A percentile compares a stretch with the other conserved stretches of the same genome.
Evolutionary conservation across 2,113 vertebrate species (phyloP).

Genomic region (Oreotrochilus melanogaster): DNA sequence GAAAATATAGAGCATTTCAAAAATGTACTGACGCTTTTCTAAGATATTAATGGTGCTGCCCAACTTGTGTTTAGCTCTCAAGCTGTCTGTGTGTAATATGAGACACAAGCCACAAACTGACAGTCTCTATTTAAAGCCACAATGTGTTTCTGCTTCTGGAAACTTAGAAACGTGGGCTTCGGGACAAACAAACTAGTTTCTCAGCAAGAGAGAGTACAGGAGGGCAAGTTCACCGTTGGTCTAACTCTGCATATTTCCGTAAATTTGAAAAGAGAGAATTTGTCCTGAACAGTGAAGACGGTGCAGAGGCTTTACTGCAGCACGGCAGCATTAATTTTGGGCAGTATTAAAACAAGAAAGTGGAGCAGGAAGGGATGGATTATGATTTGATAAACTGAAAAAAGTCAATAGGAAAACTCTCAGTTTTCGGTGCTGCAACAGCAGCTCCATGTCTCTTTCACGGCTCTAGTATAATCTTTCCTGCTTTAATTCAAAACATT

Average conservation of each 20-base stretch:
- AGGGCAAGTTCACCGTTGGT: not conserved
- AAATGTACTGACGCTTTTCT: conserved; percentile 9
- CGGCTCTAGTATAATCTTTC: not conserved
- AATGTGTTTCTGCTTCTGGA: conserved; percentile 38
- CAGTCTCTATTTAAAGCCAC: conserved; percentile 74
- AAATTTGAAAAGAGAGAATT: not conserved
- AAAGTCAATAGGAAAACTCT: not conserved
- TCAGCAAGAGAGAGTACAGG: not conserved
- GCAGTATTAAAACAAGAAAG: not conserved
- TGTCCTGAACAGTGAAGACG: not conserved
- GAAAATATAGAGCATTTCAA: conserved; percentile 18
- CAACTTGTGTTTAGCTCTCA: not conserved
- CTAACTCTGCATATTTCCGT: not conserved
- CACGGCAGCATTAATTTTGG: not conserved
- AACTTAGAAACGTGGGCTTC: conserved; percentile 20
- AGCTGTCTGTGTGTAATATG: conserved; percentile 69
- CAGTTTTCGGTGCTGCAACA: not conserved
- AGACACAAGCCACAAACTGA: conserved; percentile 57
- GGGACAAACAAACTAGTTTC: not conserved
- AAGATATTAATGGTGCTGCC: conserved; percentile 30
- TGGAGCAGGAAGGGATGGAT: not conserved
- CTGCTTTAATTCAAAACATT: not conserved
- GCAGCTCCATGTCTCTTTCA: not conserved
- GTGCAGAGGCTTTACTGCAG: not conserved
- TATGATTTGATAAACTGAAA: not conserved